Conservation (phyloP, 2,113 vertebrate species). For the Oostethus manadensis region DNA sequence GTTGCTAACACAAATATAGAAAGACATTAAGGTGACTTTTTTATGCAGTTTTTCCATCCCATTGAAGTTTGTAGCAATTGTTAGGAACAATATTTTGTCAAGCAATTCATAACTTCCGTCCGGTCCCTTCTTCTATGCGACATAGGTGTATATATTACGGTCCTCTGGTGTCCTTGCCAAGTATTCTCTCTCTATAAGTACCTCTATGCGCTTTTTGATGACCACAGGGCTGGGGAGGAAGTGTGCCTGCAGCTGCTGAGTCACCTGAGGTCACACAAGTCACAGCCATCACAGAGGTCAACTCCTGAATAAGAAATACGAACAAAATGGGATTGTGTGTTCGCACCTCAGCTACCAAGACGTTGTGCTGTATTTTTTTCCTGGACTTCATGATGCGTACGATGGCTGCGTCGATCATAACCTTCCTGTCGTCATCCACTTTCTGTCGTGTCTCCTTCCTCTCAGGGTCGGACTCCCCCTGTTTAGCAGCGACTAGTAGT, state of each 20-base stretch:
- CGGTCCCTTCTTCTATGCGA: constrained; percentile 77
- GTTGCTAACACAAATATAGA: no score
- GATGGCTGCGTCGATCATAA: constrained; percentile 97
- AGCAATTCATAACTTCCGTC: constrained; percentile 77
- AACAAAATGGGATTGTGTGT: background rate
- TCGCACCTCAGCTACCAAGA: constrained; percentile 92
- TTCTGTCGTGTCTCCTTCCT: constrained; percentile 96
- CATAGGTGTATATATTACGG: constrained; percentile 97
- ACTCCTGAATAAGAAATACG: background rate
- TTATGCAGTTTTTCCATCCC: constrained; percentile 22
- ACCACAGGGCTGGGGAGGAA: constrained; percentile 97
- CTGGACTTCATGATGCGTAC: constrained; percentile 98
- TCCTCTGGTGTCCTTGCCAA: constrained; percentile 97
- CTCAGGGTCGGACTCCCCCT: constrained; percentile 96
- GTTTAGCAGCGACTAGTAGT: constrained; percentile 90
- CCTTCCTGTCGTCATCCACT: constrained; percentile 97
- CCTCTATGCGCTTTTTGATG: constrained; percentile 99
- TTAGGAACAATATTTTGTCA: constrained; percentile 74
- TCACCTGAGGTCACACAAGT: constrained; percentile 75
- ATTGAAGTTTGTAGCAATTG: constrained; percentile 41
- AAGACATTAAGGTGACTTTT: no score
- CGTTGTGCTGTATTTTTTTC: constrained; percentile 98
- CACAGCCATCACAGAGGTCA: background rate
- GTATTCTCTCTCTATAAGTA: constrained; percentile 99
- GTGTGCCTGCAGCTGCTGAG: constrained; percentile 91